Percentiles rank a stretch among this genome's conserved stretches.
Conservation (phyloP, 2,888 invertebrate genomes). For the Leucoma salicis region DNA sequence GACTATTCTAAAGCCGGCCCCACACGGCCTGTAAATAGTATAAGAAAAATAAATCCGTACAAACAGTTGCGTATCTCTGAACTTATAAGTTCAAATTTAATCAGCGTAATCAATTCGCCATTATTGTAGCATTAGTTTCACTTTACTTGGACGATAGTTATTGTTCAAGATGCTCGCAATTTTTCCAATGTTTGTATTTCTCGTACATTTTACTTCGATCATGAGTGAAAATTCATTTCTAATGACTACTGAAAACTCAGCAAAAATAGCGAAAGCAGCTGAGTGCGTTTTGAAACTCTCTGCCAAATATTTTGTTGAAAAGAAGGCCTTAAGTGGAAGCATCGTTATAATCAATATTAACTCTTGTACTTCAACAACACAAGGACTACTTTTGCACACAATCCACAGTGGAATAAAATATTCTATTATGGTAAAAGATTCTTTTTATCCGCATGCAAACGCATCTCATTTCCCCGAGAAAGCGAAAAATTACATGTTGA, state of each 20-base stretch:
- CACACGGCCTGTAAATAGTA: no score
- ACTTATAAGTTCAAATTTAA: constrained; percentile 37
- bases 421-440: constrained; percentile 79
- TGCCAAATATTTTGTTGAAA: constrained; percentile 77
- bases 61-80: constrained; percentile 20
- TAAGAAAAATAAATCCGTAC: no score
- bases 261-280: constrained; percentile 66
- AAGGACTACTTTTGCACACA: constrained; percentile 65
- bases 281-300: constrained; percentile 78
- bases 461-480: constrained; percentile 79
- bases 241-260: constrained; percentile 59
- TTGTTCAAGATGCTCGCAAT: constrained; percentile 40
- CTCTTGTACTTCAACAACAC: constrained; percentile 65
- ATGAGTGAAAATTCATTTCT: constrained; percentile 58
- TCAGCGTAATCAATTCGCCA: constrained; percentile 19
- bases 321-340: constrained; percentile 74
- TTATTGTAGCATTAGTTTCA: constrained; percentile 17
- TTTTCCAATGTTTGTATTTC: constrained; percentile 33
- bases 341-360: constrained; percentile 77
- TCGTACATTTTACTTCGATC: constrained; percentile 40
- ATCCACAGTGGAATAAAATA: constrained; percentile 72
- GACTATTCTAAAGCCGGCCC: no score
- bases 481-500: constrained; percentile 80
- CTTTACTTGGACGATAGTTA: constrained; percentile 20
- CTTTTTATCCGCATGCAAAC: constrained; percentile 71